Conservation (phyloP, 2,113 vertebrate genomes). For the Xiphophorus maculatus region DNA sequence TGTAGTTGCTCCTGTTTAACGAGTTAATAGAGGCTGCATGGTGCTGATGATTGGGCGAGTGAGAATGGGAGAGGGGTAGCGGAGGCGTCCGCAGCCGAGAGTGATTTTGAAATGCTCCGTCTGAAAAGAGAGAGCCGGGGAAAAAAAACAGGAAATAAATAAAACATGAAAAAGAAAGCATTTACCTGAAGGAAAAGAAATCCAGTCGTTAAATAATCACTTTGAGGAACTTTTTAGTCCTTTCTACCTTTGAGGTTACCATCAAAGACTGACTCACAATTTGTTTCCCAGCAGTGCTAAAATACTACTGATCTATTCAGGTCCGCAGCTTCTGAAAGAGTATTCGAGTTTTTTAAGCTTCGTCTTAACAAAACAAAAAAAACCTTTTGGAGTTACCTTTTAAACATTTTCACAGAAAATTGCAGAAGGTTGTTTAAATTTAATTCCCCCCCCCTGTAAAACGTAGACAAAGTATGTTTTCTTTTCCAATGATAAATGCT, state of each 20-base stretch:
- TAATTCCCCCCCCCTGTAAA: background rate
- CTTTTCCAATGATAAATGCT: background rate
- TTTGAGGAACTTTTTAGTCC: conserved; percentile 14
- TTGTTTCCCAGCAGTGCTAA: background rate
- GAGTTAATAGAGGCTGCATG: conserved; percentile 93
- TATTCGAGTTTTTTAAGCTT: background rate
- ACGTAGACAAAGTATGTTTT: background rate
- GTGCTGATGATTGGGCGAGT: conserved; percentile 91
- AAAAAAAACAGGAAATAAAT: conserved; percentile 11
- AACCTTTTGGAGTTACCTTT: background rate
- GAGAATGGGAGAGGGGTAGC: conserved; percentile 89
- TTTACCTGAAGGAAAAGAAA: background rate
- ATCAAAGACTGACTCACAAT: conserved; percentile 15
- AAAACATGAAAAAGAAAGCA: conserved; percentile 1
- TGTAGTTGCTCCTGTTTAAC: conserved; percentile 93
- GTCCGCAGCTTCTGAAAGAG: background rate
- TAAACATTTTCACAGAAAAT: background rate
- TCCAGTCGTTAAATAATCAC: background rate
- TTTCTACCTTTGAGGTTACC: conserved; percentile 26
- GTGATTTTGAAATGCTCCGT: conserved; percentile 89
- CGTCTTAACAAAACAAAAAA: background rate
- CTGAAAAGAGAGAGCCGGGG: conserved; percentile 73
- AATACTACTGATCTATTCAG: conserved; percentile 5
- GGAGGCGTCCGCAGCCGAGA: conserved; percentile 92
- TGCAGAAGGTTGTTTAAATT: background rate